Evolutionary conservation across 2,113 vertebrate species (phyloP).

Genomic region (Orycteropus afer): DNA sequence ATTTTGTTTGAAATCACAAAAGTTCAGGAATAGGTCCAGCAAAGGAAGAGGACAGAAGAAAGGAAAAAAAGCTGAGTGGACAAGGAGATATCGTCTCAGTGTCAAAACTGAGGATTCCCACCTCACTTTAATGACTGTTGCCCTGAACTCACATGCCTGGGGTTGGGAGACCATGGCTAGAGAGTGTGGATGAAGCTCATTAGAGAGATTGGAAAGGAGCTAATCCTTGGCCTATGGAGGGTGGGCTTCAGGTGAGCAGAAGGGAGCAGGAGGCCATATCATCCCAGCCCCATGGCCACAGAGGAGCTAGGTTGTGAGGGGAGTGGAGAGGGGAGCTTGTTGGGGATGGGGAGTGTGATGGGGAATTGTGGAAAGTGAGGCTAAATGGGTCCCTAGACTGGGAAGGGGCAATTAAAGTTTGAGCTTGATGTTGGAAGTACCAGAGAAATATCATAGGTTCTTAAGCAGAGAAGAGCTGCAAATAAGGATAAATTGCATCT

Average conservation of each 20-base stretch:
- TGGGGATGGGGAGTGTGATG: background rate
- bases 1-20: background rate
- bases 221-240: background rate
- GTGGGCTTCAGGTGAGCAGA: background rate
- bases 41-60: background rate
- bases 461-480: background rate
- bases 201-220: fast-evolving
- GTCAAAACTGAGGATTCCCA: background rate
- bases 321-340: too few relatives aligned
- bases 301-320: background rate
- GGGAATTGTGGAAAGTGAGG: background rate
- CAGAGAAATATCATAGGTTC: background rate
- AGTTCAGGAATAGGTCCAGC: background rate
- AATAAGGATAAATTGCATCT: background rate
- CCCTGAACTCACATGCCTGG: background rate
- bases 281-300: background rate
- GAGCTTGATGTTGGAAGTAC: background rate
- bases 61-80: background rate
- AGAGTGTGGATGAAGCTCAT: background rate
- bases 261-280: background rate
- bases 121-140: fast-evolving
- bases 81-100: background rate
- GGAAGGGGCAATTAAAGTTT: background rate
- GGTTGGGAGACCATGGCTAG: background rate
- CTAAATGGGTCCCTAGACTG: too few relatives aligned